Evolutionary conservation across 2,888 invertebrate species (phyloP).

Genomic region (Eupithecia pulchellata): DNA sequence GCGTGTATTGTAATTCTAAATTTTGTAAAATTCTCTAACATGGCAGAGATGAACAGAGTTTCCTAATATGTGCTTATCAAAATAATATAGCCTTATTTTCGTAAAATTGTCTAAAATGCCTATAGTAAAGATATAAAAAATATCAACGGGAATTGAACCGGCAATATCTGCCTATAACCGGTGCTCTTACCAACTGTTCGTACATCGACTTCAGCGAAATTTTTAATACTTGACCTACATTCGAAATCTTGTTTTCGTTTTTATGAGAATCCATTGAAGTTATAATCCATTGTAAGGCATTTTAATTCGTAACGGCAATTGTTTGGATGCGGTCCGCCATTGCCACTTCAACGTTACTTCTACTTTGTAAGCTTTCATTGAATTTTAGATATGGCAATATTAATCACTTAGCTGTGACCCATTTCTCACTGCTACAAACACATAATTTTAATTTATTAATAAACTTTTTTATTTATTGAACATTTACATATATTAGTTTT

Average conservation of each 20-base stretch:
- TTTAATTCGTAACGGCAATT: not conserved
- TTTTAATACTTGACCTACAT: not conserved
- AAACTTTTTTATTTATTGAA: no score
- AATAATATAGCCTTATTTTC: not conserved
- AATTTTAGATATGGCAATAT: no score
- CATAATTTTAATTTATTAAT: no score
- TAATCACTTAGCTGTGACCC: no score
- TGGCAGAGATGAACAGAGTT: no score
- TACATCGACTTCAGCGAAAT: not conserved
- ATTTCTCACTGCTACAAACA: no score
- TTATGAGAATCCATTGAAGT: not conserved
- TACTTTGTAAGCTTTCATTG: not conserved
- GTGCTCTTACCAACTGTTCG: not conserved
- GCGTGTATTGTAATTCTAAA: not conserved
- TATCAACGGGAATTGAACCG: not conserved
- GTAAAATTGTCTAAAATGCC: not conserved
- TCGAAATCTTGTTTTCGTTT: constrained; percentile 5
- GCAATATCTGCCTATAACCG: not conserved
- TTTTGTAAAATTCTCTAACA: not conserved
- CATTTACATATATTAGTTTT: no score
- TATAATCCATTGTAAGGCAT: not conserved
- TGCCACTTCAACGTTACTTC: not conserved
- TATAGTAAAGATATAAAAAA: not conserved
- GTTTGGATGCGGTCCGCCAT: not conserved
- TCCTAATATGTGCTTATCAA: no score